A percentile compares a stretch with the other conserved stretches of the same genome.
These are phyloP conservation scores for Corythaeola cristata DNA, from an alignment of 2,113 vertebrate genomes.

Conservation along the genomic window DNA sequence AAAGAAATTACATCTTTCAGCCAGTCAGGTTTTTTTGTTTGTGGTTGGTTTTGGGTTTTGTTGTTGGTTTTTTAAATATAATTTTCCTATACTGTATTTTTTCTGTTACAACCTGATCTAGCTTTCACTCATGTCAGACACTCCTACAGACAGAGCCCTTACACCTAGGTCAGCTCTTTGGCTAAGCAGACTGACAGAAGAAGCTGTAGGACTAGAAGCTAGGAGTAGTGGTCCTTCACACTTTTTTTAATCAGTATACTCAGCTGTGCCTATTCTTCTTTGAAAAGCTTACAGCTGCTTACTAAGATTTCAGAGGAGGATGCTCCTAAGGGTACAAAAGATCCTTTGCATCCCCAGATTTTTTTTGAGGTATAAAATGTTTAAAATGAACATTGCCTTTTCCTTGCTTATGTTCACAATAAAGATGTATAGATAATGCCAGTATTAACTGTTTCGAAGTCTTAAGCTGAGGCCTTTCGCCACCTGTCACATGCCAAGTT, in stretches of 20 bases:
- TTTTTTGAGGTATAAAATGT: not conserved
- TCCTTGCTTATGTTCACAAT: not conserved
- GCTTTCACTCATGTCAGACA: not conserved
- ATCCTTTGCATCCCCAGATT: not conserved
- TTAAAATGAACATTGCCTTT: not conserved
- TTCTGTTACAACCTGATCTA: not conserved
- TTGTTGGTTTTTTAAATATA: not conserved
- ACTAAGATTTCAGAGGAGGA: not conserved
- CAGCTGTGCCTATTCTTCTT: not conserved
- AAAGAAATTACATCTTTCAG: not conserved
- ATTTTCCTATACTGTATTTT: not conserved
- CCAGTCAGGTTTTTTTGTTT: not conserved
- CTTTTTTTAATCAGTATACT: not conserved
- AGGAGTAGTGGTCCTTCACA: not conserved
- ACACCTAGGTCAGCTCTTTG: not conserved
- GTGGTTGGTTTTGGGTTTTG: too few species aligned
- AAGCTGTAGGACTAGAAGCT: not conserved
- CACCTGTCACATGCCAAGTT: not conserved
- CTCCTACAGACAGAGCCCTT: not conserved
- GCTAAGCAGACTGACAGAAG: not conserved
- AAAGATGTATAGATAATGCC: fast-evolving
- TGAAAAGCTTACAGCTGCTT: not conserved
- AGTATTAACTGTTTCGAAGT: not conserved
- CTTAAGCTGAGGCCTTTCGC: not conserved
- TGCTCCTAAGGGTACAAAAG: not conserved